Evolutionary conservation across 2,113 vertebrate species (phyloP).

Genomic region (Microtus ochrogaster): DNA sequence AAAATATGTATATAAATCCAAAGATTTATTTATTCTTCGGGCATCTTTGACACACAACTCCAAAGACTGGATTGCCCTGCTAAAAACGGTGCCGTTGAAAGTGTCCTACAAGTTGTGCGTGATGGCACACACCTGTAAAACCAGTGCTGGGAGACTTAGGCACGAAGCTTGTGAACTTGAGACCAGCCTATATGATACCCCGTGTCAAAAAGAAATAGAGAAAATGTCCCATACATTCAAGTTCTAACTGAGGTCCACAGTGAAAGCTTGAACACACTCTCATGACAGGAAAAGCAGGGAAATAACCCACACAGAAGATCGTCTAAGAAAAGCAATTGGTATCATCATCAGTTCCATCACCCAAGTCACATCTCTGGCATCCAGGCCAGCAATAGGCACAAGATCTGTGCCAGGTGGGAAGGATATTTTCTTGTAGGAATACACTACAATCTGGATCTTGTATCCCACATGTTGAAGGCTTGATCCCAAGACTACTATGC

Average conservation of each 20-base stretch:
- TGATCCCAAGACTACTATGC: background rate
- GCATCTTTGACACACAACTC: background rate
- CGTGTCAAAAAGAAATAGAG: background rate
- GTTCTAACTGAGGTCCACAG: background rate
- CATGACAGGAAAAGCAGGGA: background rate
- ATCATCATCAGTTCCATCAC: accelerated
- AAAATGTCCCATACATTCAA: background rate
- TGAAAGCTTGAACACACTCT: background rate
- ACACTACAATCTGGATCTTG: background rate
- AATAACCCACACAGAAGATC: background rate
- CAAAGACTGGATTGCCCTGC: background rate
- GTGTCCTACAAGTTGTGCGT: background rate
- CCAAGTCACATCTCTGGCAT: background rate
- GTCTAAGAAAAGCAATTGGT: accelerated
- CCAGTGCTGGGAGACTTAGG: background rate
- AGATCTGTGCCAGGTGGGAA: accelerated
- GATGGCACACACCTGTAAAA: background rate
- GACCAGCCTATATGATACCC: background rate
- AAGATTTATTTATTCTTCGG: background rate
- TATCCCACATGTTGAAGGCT: background rate
- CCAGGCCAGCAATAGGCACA: background rate
- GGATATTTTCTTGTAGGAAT: background rate
- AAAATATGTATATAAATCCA: background rate
- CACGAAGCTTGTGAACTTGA: background rate
- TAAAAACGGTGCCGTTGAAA: background rate